Percentiles rank a stretch among this genome's conserved stretches.
Conservation (phyloP, 92 coral and sea anemone species). For the Porites cylindrica region DNA sequence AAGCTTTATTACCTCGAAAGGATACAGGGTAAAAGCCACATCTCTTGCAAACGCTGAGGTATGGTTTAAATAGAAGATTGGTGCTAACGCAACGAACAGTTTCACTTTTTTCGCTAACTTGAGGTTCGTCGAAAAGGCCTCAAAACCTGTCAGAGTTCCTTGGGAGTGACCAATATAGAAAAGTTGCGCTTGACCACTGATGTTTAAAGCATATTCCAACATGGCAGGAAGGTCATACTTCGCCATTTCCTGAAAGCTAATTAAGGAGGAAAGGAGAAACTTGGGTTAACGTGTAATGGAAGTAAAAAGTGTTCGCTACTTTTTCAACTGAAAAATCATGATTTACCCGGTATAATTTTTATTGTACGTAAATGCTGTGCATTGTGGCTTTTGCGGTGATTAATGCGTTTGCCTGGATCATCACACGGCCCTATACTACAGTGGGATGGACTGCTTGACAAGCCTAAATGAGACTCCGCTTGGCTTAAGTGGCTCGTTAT, state of each 20-base stretch:
- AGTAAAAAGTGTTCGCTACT: too few relatives aligned
- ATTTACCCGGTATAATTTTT: too few relatives aligned
- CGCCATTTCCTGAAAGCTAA: slow-evolving; percentile 91
- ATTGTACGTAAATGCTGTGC: too few relatives aligned
- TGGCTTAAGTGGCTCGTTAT: too few relatives aligned
- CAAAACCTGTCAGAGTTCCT: slow-evolving; percentile 93
- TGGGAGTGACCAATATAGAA: slow-evolving; percentile 94
- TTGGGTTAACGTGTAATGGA: too few relatives aligned
- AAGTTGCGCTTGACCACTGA: slow-evolving; percentile 71
- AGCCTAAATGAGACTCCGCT: too few relatives aligned
- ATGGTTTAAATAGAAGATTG: slow-evolving; percentile 80
- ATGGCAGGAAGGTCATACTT: slow-evolving; percentile 92
- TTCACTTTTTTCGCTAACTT: slow-evolving; percentile 86
- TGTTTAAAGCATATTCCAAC: slow-evolving; percentile 74
- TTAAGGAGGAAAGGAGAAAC: background rate
- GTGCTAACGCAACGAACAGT: slow-evolving; percentile 93
- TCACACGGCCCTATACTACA: too few relatives aligned
- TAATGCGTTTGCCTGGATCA: too few relatives aligned
- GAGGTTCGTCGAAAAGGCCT: slow-evolving; percentile 79
- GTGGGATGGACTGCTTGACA: too few relatives aligned
- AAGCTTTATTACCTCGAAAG: slow-evolving; percentile 74
- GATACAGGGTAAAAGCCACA: slow-evolving; percentile 66
- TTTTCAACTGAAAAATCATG: too few relatives aligned
- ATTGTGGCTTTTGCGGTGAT: too few relatives aligned
- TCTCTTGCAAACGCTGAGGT: slow-evolving; percentile 60